Base-by-base conservation (phyloP, 2,113 vertebrate genomes). In the Phaethornis superciliosus region DNA sequence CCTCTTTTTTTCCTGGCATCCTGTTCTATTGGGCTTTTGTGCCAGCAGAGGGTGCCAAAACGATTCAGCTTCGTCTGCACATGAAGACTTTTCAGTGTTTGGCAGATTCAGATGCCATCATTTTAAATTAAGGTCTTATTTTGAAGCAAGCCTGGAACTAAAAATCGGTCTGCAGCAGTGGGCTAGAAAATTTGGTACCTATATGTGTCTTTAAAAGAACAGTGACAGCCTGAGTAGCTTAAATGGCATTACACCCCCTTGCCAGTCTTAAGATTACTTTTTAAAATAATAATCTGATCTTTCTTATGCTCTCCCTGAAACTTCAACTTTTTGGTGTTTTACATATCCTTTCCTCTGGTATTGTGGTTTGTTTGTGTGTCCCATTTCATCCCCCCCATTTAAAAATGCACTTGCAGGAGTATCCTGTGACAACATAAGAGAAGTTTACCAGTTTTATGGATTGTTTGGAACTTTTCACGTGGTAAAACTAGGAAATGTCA, bases 341-440 rank as follows among this genome's bases (percentile, higher is more conserved):
- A 21, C 30, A 52, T 26, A 65, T 35, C 14, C 26, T 30, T 76
- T 44, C 32, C 22, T 52, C 26, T 16, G 11, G 3, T 26, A 2
- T 6, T 33, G 11, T 10, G 22, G 11, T 22, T 69, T 19, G 8
- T 49, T 52, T 27, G 28, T 8, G 21, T 5, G 6, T 8, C 54
- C 47, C 27, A 6, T 28, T 55, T 90, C 35, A 33, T 35, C 33
- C 11, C 82, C 7, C 35, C 12, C 1, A 0, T 54, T 46, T 22
- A 30, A 68, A 71, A 76, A 64, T 15, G 19, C 12, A 3, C 27
- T 75, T 58, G 19, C 10, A 13, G 15, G 27, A 40, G 12, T 8
- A n/a, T 55, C 49, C 58, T 17, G 32, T 72, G 64, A 30, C 56
- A 28, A 8, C 0, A 0, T 49, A 42, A 63, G 55, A 64, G 22